Percentiles rank a stretch among this genome's conserved stretches.
Evolutionary conservation across 2,888 invertebrate species (phyloP).

Genomic region (Choreutis nemorana): DNA sequence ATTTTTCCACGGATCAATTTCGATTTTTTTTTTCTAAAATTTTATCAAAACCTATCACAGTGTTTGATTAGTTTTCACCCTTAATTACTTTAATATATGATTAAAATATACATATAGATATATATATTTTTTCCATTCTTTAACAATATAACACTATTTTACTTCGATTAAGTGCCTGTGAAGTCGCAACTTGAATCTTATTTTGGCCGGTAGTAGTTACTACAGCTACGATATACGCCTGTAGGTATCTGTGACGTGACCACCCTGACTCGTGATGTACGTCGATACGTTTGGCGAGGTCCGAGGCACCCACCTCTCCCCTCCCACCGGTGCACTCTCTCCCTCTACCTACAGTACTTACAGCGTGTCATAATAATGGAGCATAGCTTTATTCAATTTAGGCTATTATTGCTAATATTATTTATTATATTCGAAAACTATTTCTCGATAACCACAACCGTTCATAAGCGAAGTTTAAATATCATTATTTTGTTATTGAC

Average conservation of each 20-base stretch:
- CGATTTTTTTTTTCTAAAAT: conserved; percentile 49
- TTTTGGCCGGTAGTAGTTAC: conserved; percentile 12
- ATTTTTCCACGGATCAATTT: conserved; percentile 23
- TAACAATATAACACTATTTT: conserved; percentile 64
- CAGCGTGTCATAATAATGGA: conserved; percentile 53
- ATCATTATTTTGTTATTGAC: conserved; percentile 60
- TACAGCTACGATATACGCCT: conserved; percentile 2
- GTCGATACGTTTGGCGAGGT: too few relatives aligned
- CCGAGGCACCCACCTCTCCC: too few relatives aligned
- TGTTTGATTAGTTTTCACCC: conserved; percentile 65
- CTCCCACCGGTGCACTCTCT: too few relatives aligned
- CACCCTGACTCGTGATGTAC: too few relatives aligned
- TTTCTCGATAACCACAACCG: conserved; percentile 65
- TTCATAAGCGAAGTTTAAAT: conserved; percentile 66
- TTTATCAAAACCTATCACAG: conserved; percentile 68
- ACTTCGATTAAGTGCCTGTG: conserved; percentile 42
- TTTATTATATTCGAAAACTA: conserved; percentile 59
- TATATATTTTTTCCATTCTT: conserved; percentile 61
- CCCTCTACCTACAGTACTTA: conserved; percentile 24
- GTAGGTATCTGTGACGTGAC: too few relatives aligned
- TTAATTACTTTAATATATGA: conserved; percentile 64
- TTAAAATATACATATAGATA: conserved; percentile 65
- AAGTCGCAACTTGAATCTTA: conserved; percentile 14
- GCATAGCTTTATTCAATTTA: conserved; percentile 35
- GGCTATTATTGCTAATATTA: conserved; percentile 64